Conservation (phyloP, 2,797 vertebrate genomes). For the Brachyalestes nurse region DNA sequence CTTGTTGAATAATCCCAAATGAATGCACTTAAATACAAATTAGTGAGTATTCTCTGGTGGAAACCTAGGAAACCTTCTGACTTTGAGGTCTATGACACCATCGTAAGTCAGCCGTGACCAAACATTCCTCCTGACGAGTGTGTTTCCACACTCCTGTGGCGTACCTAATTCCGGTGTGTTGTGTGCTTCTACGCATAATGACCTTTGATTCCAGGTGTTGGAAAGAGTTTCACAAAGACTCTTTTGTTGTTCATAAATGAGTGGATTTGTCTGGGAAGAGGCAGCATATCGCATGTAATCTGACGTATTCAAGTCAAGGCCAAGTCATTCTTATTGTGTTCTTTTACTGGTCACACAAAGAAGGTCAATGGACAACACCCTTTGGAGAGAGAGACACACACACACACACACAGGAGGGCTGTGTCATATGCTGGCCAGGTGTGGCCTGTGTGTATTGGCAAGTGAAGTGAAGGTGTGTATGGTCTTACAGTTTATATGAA, state of each 20-base stretch:
- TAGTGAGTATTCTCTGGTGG: background rate
- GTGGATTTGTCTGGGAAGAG: too few relatives aligned
- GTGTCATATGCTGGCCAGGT: slow-evolving; percentile 8
- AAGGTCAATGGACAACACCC: slow-evolving; percentile 3
- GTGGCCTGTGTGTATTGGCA: background rate
- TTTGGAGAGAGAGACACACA: background rate
- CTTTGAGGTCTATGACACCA: background rate
- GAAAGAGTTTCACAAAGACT: background rate
- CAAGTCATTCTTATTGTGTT: background rate
- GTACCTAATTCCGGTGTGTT: background rate
- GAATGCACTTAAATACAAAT: background rate
- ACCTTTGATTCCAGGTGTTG: background rate
- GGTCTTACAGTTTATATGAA: background rate
- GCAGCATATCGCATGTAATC: background rate
- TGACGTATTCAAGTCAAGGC: background rate
- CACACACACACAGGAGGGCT: slow-evolving; percentile 1
- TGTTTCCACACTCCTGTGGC: background rate
- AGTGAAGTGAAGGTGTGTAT: background rate
- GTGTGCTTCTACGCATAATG: background rate
- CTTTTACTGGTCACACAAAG: background rate
- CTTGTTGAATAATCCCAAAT: background rate
- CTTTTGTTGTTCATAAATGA: too few relatives aligned
- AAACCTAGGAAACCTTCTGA: background rate
- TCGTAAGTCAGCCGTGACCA: background rate
- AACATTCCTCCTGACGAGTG: background rate